Base-by-base conservation (phyloP, 37 sponge, comb jelly and placozoan species). In the Beroe ovata region DNA sequence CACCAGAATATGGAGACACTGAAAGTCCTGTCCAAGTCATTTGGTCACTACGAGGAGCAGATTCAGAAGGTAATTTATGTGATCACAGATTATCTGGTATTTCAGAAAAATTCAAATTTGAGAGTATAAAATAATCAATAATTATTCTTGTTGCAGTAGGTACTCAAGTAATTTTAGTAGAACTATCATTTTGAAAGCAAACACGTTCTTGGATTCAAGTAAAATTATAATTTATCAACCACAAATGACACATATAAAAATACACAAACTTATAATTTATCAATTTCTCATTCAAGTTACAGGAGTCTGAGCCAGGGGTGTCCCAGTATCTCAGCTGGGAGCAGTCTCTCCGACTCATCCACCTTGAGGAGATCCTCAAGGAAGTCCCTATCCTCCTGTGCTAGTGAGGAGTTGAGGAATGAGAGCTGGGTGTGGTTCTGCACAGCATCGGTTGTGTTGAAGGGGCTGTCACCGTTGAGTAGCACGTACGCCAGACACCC, bases 21-120 rank as follows among this genome's bases (percentile, higher is more conserved):
- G 4, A 39, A 36, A 40, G 84, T 77, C 1, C 47, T 77, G n/a
- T 42, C 84, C 1, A 77, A 77, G 33, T 77, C 84, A 14, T 42
- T 77, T 25, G 84, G 28, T 11, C 84, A 36, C 84, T 77, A 77
- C 84, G 54, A 77, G 84, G 54, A 39, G 4, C 84, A 77, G 84
- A 77, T 77, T 26, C 54, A 77, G 3, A 42, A 77, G 84, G 84
- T 77, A 71, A 20, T 77, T 47, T 6, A n/a, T 35, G 16, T 58
- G 59, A 19, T 58, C 11, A 58, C 11, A 58, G 16, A 58, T 16
- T 58, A 19, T 58, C 59, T n/a, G n/a, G n/a, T n/a, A n/a, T n/a
- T n/a, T n/a, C n/a, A n/a, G n/a, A n/a, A n/a, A n/a, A n/a, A n/a
- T n/a, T n/a, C n/a, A n/a, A n/a, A n/a, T n/a, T n/a, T n/a, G n/a